Evolutionary conservation across 2,113 vertebrate species (phyloP).

Genomic region (Dendrocopos noguchii): DNA sequence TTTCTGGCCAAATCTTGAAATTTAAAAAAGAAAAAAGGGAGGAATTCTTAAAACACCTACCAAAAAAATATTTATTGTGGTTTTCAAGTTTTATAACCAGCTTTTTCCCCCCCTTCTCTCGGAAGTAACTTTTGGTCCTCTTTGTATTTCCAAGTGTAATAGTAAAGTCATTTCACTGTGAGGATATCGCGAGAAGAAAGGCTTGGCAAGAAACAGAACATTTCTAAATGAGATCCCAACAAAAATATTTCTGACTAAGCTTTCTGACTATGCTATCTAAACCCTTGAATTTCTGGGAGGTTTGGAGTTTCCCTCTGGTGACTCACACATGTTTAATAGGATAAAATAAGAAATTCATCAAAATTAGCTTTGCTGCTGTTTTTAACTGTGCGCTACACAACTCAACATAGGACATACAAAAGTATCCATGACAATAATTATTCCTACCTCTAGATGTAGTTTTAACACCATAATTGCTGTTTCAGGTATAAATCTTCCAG

Average conservation of each 20-base stretch:
- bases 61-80: background rate
- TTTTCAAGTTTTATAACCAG: background rate
- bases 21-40: background rate
- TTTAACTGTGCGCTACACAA: background rate
- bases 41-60: background rate
- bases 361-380: conserved; percentile 1
- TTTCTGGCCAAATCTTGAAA: background rate
- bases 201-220: conserved; percentile 60
- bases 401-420: background rate
- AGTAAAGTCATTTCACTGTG: conserved; percentile 49
- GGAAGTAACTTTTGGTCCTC: background rate
- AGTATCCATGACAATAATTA: conserved; percentile 20
- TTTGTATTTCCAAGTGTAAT: conserved; percentile 53
- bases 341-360: conserved; percentile 16
- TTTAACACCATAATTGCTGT: conserved; percentile 59
- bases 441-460: conserved; percentile 57
- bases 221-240: conserved; percentile 69
- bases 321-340: conserved; percentile 57
- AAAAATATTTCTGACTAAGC: conserved; percentile 65
- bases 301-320: conserved; percentile 66
- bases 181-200: conserved; percentile 60
- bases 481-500: conserved; percentile 21
- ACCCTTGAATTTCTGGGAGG: conserved; percentile 58
- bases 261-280: conserved; percentile 62
- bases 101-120: background rate